phyloP scores from a whole-genome alignment of 2,797 vertebrate genomes.

The Lacerta agilis region DNA sequence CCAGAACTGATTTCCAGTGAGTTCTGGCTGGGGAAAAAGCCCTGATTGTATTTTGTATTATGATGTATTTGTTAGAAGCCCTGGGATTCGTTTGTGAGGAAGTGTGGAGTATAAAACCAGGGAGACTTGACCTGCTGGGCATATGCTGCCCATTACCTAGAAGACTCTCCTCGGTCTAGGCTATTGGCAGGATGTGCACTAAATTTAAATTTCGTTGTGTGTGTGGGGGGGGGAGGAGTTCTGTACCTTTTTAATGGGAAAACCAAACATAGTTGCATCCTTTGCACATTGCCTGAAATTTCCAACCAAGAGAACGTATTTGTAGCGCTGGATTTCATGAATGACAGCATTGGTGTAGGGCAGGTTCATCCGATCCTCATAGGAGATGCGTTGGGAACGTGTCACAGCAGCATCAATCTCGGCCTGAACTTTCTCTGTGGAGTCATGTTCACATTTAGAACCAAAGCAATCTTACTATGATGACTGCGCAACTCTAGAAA shows the following conservation, averaged over 20 bases:
- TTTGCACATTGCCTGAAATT: slow-evolving; percentile 41
- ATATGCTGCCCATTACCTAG: no score
- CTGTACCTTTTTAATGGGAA: slow-evolving; percentile 61
- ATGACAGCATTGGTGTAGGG: slow-evolving; percentile 62
- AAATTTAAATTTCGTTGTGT: no score
- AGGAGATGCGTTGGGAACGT: slow-evolving; percentile 8
- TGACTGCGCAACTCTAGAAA: rapidly evolving
- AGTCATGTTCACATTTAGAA: slow-evolving; percentile 15
- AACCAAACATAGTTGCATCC: slow-evolving; percentile 52
- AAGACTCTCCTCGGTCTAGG: no score
- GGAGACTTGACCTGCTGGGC: no score
- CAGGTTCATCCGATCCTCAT: slow-evolving; percentile 46
- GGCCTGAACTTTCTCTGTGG: background rate
- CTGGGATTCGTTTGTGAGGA: no score
- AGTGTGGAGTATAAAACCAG: no score
- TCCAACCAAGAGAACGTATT: slow-evolving; percentile 40
- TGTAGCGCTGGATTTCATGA: slow-evolving; percentile 50
- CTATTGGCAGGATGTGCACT: no score
- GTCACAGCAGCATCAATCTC: slow-evolving; percentile 44
- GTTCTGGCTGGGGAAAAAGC: no score
- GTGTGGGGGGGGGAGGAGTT: no score
- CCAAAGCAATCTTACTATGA: background rate
- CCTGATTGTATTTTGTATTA: no score
- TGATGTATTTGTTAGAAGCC: no score
- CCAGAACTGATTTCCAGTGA: no score